phyloP scores from a whole-genome alignment of 1,140 invertebrate species.

The Drosophila santomea region DNA sequence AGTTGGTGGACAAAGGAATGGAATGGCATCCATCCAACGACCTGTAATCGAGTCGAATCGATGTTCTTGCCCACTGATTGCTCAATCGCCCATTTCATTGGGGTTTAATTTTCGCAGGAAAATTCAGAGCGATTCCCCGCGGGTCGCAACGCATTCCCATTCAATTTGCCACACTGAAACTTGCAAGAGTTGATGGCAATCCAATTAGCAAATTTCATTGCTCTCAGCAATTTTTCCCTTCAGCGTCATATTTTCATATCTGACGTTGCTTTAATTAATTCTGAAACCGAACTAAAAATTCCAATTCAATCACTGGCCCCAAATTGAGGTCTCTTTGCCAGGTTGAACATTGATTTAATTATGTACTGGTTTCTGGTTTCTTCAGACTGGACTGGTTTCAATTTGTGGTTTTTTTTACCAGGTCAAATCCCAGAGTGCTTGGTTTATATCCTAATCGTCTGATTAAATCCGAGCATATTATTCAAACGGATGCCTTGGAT shows the following conservation, averaged over 20 bases:
- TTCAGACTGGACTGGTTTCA: conserved; percentile 8
- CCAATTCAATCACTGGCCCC: conserved; percentile 33
- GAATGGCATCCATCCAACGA: conserved; percentile 5
- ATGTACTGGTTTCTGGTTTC: conserved; percentile 7
- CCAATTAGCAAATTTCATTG: conserved; percentile 44
- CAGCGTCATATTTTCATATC: conserved; percentile 27
- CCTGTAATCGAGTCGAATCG: conserved; percentile 35
- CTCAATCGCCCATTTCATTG: conserved; percentile 44
- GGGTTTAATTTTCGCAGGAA: conserved; percentile 41
- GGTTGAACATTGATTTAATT: conserved; percentile 38
- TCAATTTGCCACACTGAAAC: conserved; percentile 17
- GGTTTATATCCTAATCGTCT: background rate
- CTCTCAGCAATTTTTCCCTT: conserved; percentile 40
- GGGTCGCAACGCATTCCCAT: conserved; percentile 14
- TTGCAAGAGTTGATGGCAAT: conserved; percentile 22
- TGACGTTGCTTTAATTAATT: conserved; percentile 42
- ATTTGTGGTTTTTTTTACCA: background rate
- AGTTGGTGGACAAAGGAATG: background rate
- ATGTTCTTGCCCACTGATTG: conserved; percentile 29
- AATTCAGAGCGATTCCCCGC: conserved; percentile 5
- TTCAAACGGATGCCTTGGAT: background rate
- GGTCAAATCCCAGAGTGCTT: background rate
- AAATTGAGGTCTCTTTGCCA: conserved; percentile 35
- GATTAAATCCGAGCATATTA: background rate
- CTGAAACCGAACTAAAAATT: conserved; percentile 10